A percentile compares a stretch with the other conserved stretches of the same genome.
Evolutionary conservation across 2,888 invertebrate genomes (phyloP).

Genomic region (Lepeophtheirus nordmannii): DNA sequence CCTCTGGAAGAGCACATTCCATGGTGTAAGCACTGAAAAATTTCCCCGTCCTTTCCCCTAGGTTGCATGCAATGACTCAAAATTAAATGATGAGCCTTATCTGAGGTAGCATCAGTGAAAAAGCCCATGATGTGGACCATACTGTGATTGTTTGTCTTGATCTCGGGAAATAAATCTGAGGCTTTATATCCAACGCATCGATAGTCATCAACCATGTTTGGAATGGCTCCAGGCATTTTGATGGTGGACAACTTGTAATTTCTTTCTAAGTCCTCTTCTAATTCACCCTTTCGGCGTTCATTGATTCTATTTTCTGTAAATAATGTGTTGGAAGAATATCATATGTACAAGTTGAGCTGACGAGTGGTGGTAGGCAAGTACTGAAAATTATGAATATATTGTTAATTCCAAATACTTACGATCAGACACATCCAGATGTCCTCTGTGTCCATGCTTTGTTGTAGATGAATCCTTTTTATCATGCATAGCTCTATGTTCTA

Average conservation of each 20-base stretch:
- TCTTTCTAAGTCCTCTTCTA: background rate
- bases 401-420: too few relatives aligned
- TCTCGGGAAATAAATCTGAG: background rate
- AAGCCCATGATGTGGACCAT: background rate
- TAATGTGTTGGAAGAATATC: too few relatives aligned
- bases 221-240: conserved; percentile 8
- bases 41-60: background rate
- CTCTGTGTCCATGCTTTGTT: too few relatives aligned
- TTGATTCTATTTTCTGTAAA: background rate
- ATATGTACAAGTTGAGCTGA: too few relatives aligned
- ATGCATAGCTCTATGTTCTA: conserved; percentile 35
- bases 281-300: background rate
- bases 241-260: background rate
- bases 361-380: too few relatives aligned
- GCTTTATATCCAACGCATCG: background rate
- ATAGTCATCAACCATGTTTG: conserved; percentile 6
- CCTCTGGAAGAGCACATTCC: conserved; percentile 33
- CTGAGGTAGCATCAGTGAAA: conserved; percentile 26
- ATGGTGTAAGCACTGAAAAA: conserved; percentile 40
- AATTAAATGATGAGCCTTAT: conserved; percentile 44
- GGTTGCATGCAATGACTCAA: conserved; percentile 40
- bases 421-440: too few relatives aligned
- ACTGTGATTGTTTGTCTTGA: background rate
- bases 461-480: background rate
- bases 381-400: too few relatives aligned